Conservation (phyloP, 1,140 invertebrate genomes). For the Drosophila punjabiensis region DNA sequence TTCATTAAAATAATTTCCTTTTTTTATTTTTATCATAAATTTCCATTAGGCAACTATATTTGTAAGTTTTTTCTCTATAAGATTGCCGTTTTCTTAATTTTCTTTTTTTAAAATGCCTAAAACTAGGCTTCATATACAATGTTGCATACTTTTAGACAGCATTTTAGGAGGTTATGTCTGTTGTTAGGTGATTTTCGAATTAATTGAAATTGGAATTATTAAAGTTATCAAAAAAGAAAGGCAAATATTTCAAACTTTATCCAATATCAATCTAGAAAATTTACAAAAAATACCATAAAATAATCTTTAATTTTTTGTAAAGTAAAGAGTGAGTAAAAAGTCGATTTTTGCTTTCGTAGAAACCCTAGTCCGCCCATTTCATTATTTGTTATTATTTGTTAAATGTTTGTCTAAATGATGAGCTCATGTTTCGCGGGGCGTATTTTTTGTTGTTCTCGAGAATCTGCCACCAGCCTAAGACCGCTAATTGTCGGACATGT, state of each 20-base stretch:
- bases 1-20: conserved; percentile 52
- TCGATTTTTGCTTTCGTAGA: neutral
- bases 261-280: neutral
- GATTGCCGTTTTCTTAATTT: neutral
- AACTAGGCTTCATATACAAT: neutral
- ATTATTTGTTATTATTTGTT: conserved; percentile 29
- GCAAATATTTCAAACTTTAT: neutral
- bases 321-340: conserved; percentile 5
- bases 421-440: conserved; percentile 43
- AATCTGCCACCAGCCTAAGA: conserved; percentile 31
- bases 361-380: neutral
- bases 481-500: conserved; percentile 46
- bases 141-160: neutral
- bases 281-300: neutral
- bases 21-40: conserved; percentile 40
- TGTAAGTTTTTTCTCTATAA: neutral
- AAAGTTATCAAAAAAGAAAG: no score
- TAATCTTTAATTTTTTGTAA: no score
- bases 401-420: conserved; percentile 41
- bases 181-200: neutral
- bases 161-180: neutral
- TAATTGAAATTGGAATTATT: no score
- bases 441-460: conserved; percentile 12
- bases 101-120: neutral
- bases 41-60: conserved; percentile 30